Percentiles rank a stretch among this genome's conserved stretches.
These are phyloP conservation scores for Euphonia xanthogaster DNA, from an alignment of 2,797 vertebrate genomes.

Conservation along the genomic window DNA sequence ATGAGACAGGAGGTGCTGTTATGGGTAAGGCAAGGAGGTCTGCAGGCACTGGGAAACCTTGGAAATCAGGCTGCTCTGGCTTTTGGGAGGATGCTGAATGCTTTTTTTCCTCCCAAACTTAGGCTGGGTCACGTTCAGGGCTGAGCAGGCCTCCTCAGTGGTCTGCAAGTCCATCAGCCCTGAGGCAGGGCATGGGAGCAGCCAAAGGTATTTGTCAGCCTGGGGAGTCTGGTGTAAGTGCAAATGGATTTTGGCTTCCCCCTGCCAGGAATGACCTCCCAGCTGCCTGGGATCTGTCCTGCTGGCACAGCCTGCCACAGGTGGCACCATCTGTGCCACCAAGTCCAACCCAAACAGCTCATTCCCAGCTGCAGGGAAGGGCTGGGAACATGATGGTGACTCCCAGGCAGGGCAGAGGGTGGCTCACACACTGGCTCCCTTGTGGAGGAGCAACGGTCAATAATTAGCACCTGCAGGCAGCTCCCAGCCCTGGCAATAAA, in stretches of 20 bases:
- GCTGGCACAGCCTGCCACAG: background rate
- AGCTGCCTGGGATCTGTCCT: background rate
- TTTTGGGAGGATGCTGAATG: background rate
- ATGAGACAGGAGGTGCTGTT: background rate
- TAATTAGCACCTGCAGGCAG: conserved; percentile 30
- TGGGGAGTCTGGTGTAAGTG: background rate
- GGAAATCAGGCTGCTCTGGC: background rate
- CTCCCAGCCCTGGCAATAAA: conserved; percentile 43
- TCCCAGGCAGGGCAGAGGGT: background rate
- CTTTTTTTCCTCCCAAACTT: background rate
- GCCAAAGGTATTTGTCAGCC: background rate
- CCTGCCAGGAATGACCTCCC: background rate
- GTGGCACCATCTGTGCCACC: conserved; percentile 34
- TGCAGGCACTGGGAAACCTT: background rate
- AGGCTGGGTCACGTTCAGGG: background rate
- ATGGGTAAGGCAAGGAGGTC: background rate
- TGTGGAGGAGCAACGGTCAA: conserved; percentile 35
- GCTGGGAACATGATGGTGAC: background rate
- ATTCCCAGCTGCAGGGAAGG: conserved; percentile 15
- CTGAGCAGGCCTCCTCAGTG: background rate
- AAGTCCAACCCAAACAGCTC: conserved; percentile 15
- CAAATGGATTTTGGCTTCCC: background rate
- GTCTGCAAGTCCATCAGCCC: background rate
- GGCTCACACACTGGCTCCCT: conserved; percentile 17
- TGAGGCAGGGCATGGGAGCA: background rate